Conservation (phyloP, 2,797 vertebrate species). For the Limnodromus scolopaceus region DNA sequence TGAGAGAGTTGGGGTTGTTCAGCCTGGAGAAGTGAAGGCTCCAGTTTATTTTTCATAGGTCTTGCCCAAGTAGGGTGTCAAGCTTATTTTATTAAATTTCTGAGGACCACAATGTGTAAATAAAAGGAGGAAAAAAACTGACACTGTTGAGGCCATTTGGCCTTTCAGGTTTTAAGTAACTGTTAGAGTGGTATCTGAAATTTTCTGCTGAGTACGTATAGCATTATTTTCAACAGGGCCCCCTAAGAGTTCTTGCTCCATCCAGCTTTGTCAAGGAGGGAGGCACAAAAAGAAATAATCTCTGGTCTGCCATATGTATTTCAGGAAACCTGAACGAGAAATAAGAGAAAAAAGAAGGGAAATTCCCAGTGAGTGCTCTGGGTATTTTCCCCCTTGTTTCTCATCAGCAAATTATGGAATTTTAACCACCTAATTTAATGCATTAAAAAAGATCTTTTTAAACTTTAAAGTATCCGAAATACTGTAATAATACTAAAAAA, state of each 20-base stretch:
- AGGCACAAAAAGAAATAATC: background rate
- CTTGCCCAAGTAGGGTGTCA: background rate
- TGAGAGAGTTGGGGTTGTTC: no score
- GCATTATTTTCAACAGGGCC: background rate
- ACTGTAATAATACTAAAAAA: background rate
- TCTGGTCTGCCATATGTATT: background rate
- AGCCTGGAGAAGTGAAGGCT: no score
- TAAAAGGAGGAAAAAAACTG: background rate
- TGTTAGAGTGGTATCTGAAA: background rate
- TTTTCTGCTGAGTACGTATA: background rate
- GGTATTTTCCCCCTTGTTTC: background rate
- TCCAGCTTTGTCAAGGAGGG: background rate
- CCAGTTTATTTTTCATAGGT: background rate
- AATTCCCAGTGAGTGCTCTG: background rate
- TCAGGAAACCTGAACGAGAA: background rate
- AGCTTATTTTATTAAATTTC: slow-evolving; percentile 9
- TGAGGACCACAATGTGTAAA: background rate
- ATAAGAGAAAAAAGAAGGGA: background rate
- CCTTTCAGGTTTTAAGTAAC: background rate
- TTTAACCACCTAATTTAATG: slow-evolving; percentile 4
- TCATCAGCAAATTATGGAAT: background rate
- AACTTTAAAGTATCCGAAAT: background rate
- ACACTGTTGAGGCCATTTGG: background rate
- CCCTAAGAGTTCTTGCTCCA: background rate
- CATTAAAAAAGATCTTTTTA: slow-evolving; percentile 10